Conservation (phyloP, 2,797 vertebrate genomes). For the Tapera naevia region DNA sequence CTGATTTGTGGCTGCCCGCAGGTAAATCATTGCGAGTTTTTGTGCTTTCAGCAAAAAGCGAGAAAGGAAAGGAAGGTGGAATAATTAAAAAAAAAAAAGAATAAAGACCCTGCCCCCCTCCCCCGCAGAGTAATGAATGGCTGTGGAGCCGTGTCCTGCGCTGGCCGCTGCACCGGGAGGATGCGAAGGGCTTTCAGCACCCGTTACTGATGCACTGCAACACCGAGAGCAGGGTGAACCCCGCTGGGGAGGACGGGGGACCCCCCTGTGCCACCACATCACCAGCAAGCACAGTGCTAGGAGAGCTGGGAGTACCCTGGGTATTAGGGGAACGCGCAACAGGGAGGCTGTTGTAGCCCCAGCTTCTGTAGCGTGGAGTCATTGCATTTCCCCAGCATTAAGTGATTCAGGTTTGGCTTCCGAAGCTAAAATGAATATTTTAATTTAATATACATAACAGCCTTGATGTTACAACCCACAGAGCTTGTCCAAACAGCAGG, state of each 20-base stretch:
- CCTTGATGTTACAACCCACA: not conserved
- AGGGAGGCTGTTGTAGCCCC: rapidly evolving
- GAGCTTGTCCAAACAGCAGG: not conserved
- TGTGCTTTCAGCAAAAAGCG: conserved; percentile 46
- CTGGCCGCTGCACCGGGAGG: not conserved
- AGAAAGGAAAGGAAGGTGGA: not conserved
- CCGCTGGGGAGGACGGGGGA: not conserved
- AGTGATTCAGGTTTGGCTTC: not conserved
- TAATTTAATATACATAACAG: not conserved
- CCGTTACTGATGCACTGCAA: not conserved
- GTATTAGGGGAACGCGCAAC: rapidly evolving
- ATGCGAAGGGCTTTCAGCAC: not conserved
- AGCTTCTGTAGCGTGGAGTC: rapidly evolving
- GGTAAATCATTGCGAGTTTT: conserved; percentile 14
- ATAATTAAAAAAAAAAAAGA: not conserved
- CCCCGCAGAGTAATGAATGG: not conserved
- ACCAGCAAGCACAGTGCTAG: rapidly evolving
- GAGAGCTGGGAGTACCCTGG: rapidly evolving
- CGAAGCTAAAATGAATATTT: not conserved
- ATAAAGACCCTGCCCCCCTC: not conserved
- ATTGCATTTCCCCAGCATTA: not conserved
- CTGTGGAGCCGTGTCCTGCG: rapidly evolving
- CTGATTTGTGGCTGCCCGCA: conserved; percentile 9
- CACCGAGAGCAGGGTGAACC: not conserved
- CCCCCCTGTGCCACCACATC: not conserved